Conservation (phyloP, 2,797 vertebrate species). For the Pangasius sanitwongsei region DNA sequence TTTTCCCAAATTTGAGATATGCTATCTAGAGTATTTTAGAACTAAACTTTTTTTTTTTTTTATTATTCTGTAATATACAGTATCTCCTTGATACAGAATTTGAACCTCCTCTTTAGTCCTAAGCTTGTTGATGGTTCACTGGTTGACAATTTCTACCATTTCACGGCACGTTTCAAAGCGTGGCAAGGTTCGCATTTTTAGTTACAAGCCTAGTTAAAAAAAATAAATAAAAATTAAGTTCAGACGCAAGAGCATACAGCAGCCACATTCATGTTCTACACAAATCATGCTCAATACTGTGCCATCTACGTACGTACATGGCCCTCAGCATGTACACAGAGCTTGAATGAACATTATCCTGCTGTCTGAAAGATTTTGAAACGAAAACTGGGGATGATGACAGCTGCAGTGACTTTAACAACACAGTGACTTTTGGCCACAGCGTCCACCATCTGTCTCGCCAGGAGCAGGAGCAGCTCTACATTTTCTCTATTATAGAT, state of each 20-base stretch:
- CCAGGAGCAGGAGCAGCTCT: neutral
- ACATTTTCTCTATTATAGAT: neutral
- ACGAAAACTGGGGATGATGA: neutral
- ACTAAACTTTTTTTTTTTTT: neutral
- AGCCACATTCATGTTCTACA: neutral
- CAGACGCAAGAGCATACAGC: neutral
- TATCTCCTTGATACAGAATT: neutral
- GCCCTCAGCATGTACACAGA: neutral
- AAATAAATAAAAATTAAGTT: neutral
- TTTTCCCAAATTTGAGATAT: too few species aligned
- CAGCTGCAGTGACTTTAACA: slow-evolving; percentile 7
- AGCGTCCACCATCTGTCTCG: neutral
- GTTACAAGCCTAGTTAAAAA: neutral
- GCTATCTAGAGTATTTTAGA: neutral
- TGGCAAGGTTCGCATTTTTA: neutral
- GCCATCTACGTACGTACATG: neutral
- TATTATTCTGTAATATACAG: neutral
- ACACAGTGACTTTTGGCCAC: neutral
- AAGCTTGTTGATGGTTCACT: neutral
- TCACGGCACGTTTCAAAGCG: neutral
- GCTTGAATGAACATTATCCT: neutral
- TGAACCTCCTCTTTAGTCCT: neutral
- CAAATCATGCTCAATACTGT: neutral
- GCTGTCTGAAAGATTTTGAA: neutral
- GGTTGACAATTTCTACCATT: neutral